Evolutionary conservation across 2,113 vertebrate species (phyloP).

Genomic region (Scalopus aquaticus): DNA sequence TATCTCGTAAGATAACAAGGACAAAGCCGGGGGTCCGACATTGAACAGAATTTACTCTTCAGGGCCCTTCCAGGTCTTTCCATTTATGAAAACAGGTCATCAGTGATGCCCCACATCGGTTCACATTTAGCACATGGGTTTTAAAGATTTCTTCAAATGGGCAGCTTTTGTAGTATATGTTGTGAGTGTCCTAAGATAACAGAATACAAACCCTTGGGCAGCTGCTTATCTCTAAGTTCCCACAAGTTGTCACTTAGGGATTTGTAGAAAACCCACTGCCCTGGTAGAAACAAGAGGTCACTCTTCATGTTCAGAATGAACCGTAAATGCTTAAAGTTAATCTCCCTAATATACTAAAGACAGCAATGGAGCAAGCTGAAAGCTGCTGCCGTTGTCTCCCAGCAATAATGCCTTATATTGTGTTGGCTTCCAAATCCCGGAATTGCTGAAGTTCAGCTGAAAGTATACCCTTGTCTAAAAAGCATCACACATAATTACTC

Average conservation of each 20-base stretch:
- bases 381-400: not conserved
- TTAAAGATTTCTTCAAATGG: slow-evolving; percentile 8
- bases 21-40: not conserved
- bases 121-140: not conserved
- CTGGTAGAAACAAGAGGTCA: slow-evolving; percentile 60
- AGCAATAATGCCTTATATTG: not conserved
- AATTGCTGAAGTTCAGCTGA: slow-evolving; percentile 18
- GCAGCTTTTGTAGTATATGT: not conserved
- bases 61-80: not conserved
- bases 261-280: slow-evolving; percentile 49
- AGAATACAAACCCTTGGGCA: not conserved
- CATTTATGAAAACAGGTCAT: slow-evolving; percentile 4
- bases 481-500: not conserved
- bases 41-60: not conserved
- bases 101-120: not conserved
- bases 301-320: slow-evolving; percentile 44
- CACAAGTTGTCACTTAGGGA: slow-evolving; percentile 50
- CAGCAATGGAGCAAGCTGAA: not conserved
- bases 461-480: not conserved
- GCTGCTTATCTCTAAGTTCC: slow-evolving; percentile 53
- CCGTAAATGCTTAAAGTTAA: slow-evolving; percentile 57
- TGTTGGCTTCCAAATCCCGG: not conserved
- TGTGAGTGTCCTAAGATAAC: slow-evolving; percentile 28
- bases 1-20: not conserved
- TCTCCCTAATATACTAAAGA: slow-evolving; percentile 52